Evolutionary conservation across 2,113 vertebrate genomes (phyloP).

Genomic region (Micronisus gabar): DNA sequence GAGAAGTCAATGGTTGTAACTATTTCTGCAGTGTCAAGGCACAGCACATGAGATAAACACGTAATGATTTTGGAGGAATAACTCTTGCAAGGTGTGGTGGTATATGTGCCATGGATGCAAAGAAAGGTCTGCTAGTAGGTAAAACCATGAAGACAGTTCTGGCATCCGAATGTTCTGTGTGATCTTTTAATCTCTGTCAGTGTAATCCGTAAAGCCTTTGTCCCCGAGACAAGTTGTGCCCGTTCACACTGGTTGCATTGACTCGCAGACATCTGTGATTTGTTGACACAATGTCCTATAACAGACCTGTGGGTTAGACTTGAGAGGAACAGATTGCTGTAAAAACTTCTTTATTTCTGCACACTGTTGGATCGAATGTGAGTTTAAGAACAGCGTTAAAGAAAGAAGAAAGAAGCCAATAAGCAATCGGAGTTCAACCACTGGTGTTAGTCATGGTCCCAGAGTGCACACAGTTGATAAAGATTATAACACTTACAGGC

Average conservation of each 20-base stretch:
- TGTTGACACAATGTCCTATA: background rate
- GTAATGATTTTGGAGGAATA: background rate
- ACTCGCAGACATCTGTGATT: background rate
- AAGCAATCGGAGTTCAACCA: background rate
- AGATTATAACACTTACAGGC: slow-evolving; percentile 18
- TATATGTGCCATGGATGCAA: background rate
- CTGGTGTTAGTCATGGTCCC: slow-evolving; percentile 20
- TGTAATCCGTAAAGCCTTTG: background rate
- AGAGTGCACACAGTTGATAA: background rate
- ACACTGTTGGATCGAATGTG: background rate
- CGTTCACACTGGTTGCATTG: background rate
- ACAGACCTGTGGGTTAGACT: background rate
- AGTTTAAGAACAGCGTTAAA: background rate
- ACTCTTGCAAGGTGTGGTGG: background rate
- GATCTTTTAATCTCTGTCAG: background rate
- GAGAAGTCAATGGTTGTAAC: background rate
- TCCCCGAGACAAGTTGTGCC: background rate
- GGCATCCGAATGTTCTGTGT: background rate
- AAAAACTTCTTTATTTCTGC: background rate
- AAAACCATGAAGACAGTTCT: background rate
- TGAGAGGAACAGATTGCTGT: background rate
- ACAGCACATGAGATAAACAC: background rate
- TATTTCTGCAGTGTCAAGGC: background rate
- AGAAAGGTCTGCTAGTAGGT: background rate
- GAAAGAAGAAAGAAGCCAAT: background rate